Evolutionary conservation across 2,888 invertebrate genomes (phyloP), one percentile per base, ranked within the genome.

Genomic region (Drosophila cognata): DNA sequence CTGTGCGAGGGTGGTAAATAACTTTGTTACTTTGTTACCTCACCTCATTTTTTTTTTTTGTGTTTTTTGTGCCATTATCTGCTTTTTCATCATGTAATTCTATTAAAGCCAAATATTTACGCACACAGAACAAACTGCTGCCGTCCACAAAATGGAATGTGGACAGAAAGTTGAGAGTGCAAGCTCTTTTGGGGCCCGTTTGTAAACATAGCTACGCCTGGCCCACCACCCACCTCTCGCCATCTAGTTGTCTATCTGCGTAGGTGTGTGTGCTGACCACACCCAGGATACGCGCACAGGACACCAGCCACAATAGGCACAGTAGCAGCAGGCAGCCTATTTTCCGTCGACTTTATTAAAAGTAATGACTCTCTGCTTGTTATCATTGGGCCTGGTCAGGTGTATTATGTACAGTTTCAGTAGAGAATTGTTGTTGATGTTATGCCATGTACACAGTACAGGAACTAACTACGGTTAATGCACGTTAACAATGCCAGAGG

Each of bases 81-180:
- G 55, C 81, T 81, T 65, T 73, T 72, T 86, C 84, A 75, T 80
- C 89, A 72, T 90, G 88, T 89, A 85, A 86, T 86, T 87, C 90
- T 90, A 90, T 90, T 87, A 90, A 90, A 88, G 77, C 68, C 78
- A 87, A 87, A 87, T 90, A 87, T 87, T 90, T 87, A 83, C 80
- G 74, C 82, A 81, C 82, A 81, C 50, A 52, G 33, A 43, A 33
- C 53, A 59, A 51, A 51, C 51, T 29, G 55, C 36, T 28, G 2
- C 36, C 16, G 58, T 28, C 13, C 52, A 52, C 33, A 31, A 52
- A 51, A 31, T 10, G 6, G 46, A 53, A 36, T 7, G 50, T 6
- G 56, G 28, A 33, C 63, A 62, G 51, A 65, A 69, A 62, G 55
- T 62, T 52, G 35, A 52, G 59, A 75, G 62, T 65, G 58, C 65